Evolutionary conservation across 2,888 invertebrate genomes (phyloP), one percentile per base, ranked within the genome.

Genomic region (Harpagoxenus sublaevis): DNA sequence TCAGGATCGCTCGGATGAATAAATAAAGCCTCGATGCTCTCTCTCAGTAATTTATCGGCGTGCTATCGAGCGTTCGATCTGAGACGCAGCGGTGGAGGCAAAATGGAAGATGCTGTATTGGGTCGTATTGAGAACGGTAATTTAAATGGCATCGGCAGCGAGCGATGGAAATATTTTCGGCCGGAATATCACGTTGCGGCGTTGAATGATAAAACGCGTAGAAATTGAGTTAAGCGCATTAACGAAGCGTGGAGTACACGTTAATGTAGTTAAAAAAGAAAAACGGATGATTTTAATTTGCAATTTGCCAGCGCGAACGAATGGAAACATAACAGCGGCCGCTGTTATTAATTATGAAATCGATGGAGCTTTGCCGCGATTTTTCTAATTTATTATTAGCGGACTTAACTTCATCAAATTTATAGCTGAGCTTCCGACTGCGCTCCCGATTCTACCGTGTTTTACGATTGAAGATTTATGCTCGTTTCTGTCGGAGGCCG

Each of bases 31-130:
- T 42, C 83, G 84, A 87, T 87, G 74, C 84, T 71, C 60, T 73
- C 89, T 89, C 87, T 82, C 85, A 77, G 87, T 89, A 89, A 89
- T 90, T 92, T 91, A 92, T 90, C 89, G 85, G 84, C 70, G 55
- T 84, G 87, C 87, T 89, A 90, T 89, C 88, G 87, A 83, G 78
- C 85, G 81, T 83, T 75, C 83, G 84, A 86, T 85, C 84, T 70
- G 83, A 79, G 83, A 73, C 66, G 83, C 79, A 15, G 65, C 15
- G n/a, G 15, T 9, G 42, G 35, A 62, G 60, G 48, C 28, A 35
- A 71, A 78, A 78, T 68, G 68, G 68, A 68, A 81, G 79, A 81
- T 71, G 70, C 15, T 79, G 60, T 70, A 60, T 70, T 60, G 60
- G 55, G 23, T 57, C 48, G 42, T 60, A 81, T 12, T 39, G 70